phyloP scores from a whole-genome alignment of 2,797 vertebrate species.

The Otolemur crassicaudatus region DNA sequence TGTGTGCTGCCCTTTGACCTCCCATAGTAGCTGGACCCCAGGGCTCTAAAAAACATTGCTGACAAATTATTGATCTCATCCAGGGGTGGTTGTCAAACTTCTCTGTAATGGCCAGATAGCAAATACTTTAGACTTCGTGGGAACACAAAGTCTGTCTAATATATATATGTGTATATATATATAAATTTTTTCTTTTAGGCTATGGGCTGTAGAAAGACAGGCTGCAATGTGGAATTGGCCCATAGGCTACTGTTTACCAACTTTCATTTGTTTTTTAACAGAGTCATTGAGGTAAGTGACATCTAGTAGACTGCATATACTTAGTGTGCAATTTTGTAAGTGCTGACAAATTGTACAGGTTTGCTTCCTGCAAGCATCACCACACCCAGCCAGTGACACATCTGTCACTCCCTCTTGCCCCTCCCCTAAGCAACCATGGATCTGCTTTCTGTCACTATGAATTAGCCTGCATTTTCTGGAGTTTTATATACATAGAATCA shows the following conservation, averaged over 20 bases:
- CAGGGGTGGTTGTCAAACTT: neutral
- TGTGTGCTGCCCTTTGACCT: neutral
- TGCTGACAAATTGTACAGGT: neutral
- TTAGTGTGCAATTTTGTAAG: neutral
- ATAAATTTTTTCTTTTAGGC: neutral
- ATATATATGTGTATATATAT: neutral
- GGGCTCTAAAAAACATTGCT: neutral
- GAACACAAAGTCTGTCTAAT: neutral
- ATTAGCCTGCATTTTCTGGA: neutral
- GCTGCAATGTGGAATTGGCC: neutral
- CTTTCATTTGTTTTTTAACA: neutral
- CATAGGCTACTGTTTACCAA: neutral
- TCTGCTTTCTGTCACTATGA: neutral
- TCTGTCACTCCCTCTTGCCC: too few relatives aligned
- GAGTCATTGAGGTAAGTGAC: neutral
- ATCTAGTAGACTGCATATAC: neutral
- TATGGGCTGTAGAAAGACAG: neutral
- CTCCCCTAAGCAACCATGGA: neutral
- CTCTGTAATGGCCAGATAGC: neutral
- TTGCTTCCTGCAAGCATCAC: neutral
- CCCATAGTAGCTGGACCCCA: neutral
- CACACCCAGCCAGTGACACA: neutral
- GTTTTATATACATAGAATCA: neutral
- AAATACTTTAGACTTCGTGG: slow-evolving; percentile 20
- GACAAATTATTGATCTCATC: neutral